Conservation (phyloP, 2,113 vertebrate genomes). For the Lampris incognitus region DNA sequence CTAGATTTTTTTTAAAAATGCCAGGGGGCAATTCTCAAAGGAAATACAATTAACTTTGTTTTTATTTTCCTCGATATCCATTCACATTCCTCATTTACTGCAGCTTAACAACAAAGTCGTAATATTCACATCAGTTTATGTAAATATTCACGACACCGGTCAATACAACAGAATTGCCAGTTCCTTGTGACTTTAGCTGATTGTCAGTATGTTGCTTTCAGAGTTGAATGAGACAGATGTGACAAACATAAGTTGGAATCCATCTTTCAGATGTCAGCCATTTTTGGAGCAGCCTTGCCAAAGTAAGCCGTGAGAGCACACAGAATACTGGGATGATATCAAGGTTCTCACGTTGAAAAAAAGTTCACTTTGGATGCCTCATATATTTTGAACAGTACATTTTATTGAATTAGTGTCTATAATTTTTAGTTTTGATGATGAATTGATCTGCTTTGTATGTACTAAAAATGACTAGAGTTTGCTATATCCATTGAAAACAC, state of each 20-base stretch:
- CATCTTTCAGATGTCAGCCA: constrained; percentile 45
- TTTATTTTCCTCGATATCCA: constrained; percentile 52
- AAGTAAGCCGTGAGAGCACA: constrained; percentile 56
- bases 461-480: too few species aligned
- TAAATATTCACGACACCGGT: constrained; percentile 38
- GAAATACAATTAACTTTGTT: constrained; percentile 57
- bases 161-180: constrained; percentile 34
- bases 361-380: background rate
- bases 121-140: constrained; percentile 33
- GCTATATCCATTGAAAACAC: too few species aligned
- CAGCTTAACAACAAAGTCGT: constrained; percentile 25
- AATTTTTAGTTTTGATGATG: too few species aligned
- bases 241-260: constrained; percentile 55
- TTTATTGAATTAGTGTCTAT: too few species aligned
- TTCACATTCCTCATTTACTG: constrained; percentile 42
- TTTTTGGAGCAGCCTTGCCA: constrained; percentile 45
- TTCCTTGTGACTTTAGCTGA: constrained; percentile 23
- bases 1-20: constrained; percentile 27
- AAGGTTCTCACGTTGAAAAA: constrained; percentile 6
- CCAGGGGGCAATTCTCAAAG: constrained; percentile 36
- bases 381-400: too few species aligned
- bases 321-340: background rate
- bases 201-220: constrained; percentile 55
- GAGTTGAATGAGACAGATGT: constrained; percentile 45
- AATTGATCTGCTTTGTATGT: too few species aligned